Evolutionary conservation across 1,140 invertebrate species (phyloP).

Genomic region (Aphaenogaster floridana): DNA sequence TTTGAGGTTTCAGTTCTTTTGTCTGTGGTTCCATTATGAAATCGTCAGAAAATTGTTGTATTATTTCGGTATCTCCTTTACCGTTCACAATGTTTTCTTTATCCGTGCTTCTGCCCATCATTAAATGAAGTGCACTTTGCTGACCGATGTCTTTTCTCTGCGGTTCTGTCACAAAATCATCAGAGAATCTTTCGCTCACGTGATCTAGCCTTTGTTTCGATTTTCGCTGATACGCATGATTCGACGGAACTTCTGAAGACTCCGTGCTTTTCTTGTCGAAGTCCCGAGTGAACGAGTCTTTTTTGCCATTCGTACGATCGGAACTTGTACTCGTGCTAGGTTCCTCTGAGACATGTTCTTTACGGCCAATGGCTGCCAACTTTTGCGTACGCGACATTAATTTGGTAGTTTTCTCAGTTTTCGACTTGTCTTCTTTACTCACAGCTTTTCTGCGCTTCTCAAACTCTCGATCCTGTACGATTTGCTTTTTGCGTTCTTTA

Average conservation of each 20-base stretch:
- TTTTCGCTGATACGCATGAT: background rate
- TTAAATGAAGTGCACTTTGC: background rate
- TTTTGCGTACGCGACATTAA: conserved; percentile 35
- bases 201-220: background rate
- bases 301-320: conserved; percentile 44
- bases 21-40: conserved; percentile 2
- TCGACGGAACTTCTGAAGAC: conserved; percentile 8
- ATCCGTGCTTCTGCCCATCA: background rate
- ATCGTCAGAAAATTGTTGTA: conserved; percentile 47
- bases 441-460: conserved; percentile 68
- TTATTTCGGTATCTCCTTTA: conserved; percentile 16
- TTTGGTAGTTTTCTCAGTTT: conserved; percentile 45
- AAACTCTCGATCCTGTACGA: conserved; percentile 31
- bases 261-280: conserved; percentile 53
- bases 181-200: conserved; percentile 55
- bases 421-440: conserved; percentile 66
- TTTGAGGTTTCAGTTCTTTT: background rate
- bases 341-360: conserved; percentile 50
- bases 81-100: background rate
- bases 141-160: background rate
- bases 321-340: conserved; percentile 56
- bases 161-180: conserved; percentile 60
- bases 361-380: conserved; percentile 28
- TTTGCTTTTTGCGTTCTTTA: conserved; percentile 69
- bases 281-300: background rate